Evolutionary conservation across 1,140 invertebrate genomes (phyloP).

Genomic region (Pseudomyrmex pallidus): DNA sequence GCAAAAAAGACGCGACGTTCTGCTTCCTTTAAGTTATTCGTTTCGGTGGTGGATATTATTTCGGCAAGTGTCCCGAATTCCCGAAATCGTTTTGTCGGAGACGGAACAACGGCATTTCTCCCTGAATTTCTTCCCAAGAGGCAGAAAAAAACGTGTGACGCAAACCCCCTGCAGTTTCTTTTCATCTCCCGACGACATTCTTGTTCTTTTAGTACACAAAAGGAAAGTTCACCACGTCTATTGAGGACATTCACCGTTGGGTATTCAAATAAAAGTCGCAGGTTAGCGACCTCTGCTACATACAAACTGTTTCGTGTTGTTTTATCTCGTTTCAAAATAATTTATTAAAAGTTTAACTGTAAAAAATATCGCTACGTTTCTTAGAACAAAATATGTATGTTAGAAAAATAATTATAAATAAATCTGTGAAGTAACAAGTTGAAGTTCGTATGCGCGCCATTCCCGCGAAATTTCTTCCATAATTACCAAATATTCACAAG

Average conservation of each 20-base stretch:
- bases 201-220: slow-evolving; percentile 6
- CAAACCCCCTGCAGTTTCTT: background rate
- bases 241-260: background rate
- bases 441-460: too few relatives aligned
- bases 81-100: slow-evolving; percentile 37
- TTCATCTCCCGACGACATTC: slow-evolving; percentile 9
- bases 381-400: too few relatives aligned
- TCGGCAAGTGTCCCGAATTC: slow-evolving; percentile 4
- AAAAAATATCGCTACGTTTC: too few relatives aligned
- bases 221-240: background rate
- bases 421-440: too few relatives aligned
- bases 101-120: slow-evolving; percentile 30
- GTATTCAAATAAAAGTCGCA: slow-evolving; percentile 25
- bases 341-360: too few relatives aligned
- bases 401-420: too few relatives aligned
- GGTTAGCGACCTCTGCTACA: background rate
- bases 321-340: too few relatives aligned
- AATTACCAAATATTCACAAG: background rate
- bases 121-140: slow-evolving; percentile 37
- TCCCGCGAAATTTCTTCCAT: too few relatives aligned
- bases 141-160: slow-evolving; percentile 39
- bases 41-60: slow-evolving; percentile 38
- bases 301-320: background rate
- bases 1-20: background rate
- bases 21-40: slow-evolving; percentile 35